Base-by-base conservation (phyloP, 2,113 vertebrate genomes). In the Sakesphorus luctuosus region DNA sequence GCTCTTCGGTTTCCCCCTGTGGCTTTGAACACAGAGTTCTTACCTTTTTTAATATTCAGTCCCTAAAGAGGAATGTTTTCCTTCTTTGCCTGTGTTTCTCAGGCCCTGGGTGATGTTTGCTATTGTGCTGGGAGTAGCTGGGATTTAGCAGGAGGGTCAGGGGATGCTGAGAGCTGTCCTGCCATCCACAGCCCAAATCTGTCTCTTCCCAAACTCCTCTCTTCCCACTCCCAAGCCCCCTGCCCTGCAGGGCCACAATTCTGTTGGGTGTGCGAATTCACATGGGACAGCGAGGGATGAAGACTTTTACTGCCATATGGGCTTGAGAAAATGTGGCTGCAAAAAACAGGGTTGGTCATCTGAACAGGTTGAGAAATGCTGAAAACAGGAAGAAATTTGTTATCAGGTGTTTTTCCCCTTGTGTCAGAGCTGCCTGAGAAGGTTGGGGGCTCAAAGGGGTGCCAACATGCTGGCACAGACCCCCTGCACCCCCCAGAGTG, bases 81-180 rank as follows among this genome's bases (percentile, higher is more conserved):
- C 46, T 69, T 19, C 21, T 52, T 87, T 69, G 38, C 26, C 26
- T 26, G 1, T 17, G 14, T 61, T 53, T 61, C 55, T 78, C 38
- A 35, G 40, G 40, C n/a, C 24, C 83, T 53, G 56, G 18, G 8
- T 40, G 24, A 25, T 2, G 3, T 68, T 78, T 69, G 33, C 66
- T 49, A 2, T 21, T 18, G 44, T 46, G 33, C 28, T 53, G 35
- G 69, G 61, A 53, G n/a, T 19, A 35, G 13, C 79, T 18, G 1
- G 25, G 62, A 33, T 33, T 13, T 29, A 23, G 18, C 7, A 40
- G 29, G 20, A 38, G 11, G 19, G 13, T 13, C 10, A 19, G 53
- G 36, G 20, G 43, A 13, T 14, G 5, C 0, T 18, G 20, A 58
- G 79, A 14, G 1, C 26, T 3, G 4, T 24, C 4, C 35, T 52